Evolutionary conservation across 2,113 vertebrate species (phyloP).

Genomic region (Tachysurus fulvidraco): DNA sequence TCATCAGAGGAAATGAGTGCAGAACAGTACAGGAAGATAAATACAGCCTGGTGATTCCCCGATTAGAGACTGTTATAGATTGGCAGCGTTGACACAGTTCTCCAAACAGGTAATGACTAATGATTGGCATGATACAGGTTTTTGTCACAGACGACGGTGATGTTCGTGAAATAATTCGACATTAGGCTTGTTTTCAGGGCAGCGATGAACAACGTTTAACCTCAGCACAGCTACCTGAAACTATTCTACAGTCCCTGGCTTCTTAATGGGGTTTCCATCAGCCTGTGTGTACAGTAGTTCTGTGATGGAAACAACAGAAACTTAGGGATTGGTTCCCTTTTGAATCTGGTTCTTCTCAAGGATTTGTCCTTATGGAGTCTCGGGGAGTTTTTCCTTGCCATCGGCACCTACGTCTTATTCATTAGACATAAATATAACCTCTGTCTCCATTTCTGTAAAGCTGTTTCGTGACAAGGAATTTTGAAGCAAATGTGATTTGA

Average conservation of each 20-base stretch:
- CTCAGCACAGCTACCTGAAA: neutral
- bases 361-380: neutral
- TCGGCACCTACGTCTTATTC: neutral
- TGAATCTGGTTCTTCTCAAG: neutral
- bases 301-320: neutral
- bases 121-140: constrained; percentile 5
- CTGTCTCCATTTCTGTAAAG: too few relatives aligned
- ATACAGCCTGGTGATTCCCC: constrained; percentile 28
- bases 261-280: neutral
- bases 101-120: constrained; percentile 43
- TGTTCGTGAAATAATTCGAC: neutral
- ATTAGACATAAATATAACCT: neutral
- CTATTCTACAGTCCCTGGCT: neutral
- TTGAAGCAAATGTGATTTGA: too few relatives aligned
- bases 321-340: neutral
- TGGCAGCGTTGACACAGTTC: constrained; percentile 17
- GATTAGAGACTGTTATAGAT: constrained; percentile 17
- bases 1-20: constrained; percentile 36
- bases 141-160: neutral
- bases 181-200: neutral
- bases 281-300: neutral
- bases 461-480: too few relatives aligned
- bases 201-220: neutral
- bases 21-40: constrained; percentile 41
- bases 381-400: neutral